Conservation (phyloP, 1,140 invertebrate species). For the Lethrus apterus region DNA sequence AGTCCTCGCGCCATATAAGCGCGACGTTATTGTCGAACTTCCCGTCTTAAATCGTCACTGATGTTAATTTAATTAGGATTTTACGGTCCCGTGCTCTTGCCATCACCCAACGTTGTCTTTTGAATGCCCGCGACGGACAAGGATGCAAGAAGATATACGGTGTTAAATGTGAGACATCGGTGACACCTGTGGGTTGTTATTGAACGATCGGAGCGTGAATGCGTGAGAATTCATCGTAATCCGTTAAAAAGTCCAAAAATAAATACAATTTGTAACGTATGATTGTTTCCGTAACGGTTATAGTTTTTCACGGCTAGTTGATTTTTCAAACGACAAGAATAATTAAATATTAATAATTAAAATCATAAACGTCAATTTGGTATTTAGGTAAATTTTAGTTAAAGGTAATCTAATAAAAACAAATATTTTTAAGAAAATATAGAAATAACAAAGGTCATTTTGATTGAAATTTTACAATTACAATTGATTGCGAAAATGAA, state of each 20-base stretch:
- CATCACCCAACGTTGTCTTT: not conserved
- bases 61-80: slow-evolving; percentile 12
- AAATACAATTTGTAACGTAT: slow-evolving; percentile 14
- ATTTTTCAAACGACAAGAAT: no score
- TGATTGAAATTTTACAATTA: no score
- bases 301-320: no score
- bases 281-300: slow-evolving; percentile 11
- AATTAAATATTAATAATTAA: no score
- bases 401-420: no score
- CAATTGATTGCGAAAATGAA: no score
- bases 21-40: slow-evolving; percentile 9
- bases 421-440: no score
- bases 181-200: slow-evolving; percentile 12
- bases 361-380: no score
- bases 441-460: no score
- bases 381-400: no score
- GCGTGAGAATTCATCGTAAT: slow-evolving; percentile 12
- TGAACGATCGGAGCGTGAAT: slow-evolving; percentile 5
- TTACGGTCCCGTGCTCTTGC: slow-evolving; percentile 8
- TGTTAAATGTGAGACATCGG: not conserved
- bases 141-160: slow-evolving; percentile 9
- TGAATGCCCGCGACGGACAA: not conserved
- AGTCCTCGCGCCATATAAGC: slow-evolving; percentile 2
- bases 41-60: slow-evolving; percentile 13
- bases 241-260: slow-evolving; percentile 15